Percentiles rank a stretch among this genome's conserved stretches.
Conservation (phyloP, 2,797 vertebrate genomes). For the Poecilia wingei region DNA sequence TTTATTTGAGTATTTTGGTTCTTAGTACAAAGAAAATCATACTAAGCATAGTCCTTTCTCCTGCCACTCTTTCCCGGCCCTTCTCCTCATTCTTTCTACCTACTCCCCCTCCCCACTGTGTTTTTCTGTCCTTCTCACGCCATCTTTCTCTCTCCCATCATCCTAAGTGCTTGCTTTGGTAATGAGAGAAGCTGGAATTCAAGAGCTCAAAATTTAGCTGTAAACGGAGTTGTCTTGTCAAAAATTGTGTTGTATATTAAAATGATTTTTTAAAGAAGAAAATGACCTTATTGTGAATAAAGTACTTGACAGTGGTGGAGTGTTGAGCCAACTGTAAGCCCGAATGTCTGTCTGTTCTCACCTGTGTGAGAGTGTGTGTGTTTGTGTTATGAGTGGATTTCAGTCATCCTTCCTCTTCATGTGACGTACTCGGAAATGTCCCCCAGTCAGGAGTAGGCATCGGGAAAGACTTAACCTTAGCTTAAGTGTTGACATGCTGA, state of each 20-base stretch:
- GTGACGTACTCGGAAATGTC: not conserved
- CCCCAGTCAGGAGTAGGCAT: not conserved
- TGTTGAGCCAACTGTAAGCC: constrained; percentile 77
- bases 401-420: constrained; percentile 21
- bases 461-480: not conserved
- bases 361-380: constrained; percentile 28
- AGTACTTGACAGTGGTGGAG: constrained; percentile 84
- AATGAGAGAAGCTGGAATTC: constrained; percentile 83
- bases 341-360: constrained; percentile 54
- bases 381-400: constrained; percentile 26
- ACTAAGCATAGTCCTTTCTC: constrained; percentile 72
- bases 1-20: constrained; percentile 81
- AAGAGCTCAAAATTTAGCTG: constrained; percentile 82
- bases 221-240: constrained; percentile 84
- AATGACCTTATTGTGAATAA: constrained; percentile 86
- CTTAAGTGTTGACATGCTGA: not conserved
- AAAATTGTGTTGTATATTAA: constrained; percentile 88
- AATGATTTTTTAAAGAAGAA: constrained; percentile 84
- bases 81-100: constrained; percentile 44
- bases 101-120: constrained; percentile 48
- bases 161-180: constrained; percentile 81
- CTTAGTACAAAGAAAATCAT: constrained; percentile 77
- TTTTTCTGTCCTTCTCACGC: constrained; percentile 66
- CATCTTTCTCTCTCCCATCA: constrained; percentile 65
- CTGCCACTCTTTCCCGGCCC: constrained; percentile 28